Conservation (phyloP, 2,113 vertebrate species). For the Zingel zingel region DNA sequence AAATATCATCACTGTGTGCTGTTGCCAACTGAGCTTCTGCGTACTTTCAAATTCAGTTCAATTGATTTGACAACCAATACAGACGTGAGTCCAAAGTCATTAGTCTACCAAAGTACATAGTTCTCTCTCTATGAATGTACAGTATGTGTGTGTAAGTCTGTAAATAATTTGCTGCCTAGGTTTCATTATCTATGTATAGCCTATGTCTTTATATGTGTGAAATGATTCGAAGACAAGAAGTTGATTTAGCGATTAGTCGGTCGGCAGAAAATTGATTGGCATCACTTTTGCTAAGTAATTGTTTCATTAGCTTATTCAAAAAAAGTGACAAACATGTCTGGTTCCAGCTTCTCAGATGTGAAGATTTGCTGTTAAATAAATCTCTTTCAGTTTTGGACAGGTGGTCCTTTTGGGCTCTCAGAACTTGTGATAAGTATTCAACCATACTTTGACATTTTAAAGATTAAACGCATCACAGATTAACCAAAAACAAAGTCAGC, state of each 20-base stretch:
- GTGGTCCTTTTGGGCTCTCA: not conserved
- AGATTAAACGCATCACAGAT: not conserved
- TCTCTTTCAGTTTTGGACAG: not conserved
- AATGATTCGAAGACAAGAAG: not conserved
- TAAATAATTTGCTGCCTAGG: not conserved
- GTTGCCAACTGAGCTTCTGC: slow-evolving; percentile 51
- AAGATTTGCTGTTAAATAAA: not conserved
- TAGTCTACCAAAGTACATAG: not conserved
- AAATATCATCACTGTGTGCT: slow-evolving; percentile 37
- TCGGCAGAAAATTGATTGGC: not conserved
- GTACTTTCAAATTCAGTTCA: slow-evolving; percentile 21
- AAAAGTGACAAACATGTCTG: not conserved
- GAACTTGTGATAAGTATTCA: not conserved
- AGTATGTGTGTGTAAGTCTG: not conserved
- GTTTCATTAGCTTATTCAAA: not conserved
- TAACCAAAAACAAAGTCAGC: not conserved
- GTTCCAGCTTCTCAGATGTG: not conserved
- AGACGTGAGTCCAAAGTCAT: slow-evolving; percentile 14
- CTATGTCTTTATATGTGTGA: not conserved
- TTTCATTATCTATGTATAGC: not conserved
- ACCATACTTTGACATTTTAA: not conserved
- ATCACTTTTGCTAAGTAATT: not conserved
- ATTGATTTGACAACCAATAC: slow-evolving; percentile 31
- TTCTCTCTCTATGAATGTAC: not conserved
- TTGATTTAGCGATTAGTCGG: not conserved